Evolutionary conservation across 53 echinoderm and acorn worm species (phyloP).

Genomic region (Actinopyga echinites): DNA sequence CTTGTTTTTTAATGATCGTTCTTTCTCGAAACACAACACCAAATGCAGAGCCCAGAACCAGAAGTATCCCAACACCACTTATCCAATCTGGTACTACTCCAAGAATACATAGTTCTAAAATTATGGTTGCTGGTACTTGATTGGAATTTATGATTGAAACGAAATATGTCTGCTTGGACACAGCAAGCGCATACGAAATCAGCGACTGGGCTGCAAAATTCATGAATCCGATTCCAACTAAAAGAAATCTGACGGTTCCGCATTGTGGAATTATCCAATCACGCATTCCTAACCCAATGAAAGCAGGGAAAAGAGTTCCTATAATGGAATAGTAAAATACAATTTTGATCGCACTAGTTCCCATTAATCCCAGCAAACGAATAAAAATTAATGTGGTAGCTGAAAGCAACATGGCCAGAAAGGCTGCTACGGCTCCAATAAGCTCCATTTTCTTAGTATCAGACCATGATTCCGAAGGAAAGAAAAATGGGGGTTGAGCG

Average conservation of each 20-base stretch:
- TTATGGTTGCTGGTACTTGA: conserved; percentile 19
- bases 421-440: not conserved
- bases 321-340: conserved; percentile 11
- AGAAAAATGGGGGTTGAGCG: conserved; percentile 17
- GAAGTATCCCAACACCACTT: not conserved
- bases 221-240: conserved; percentile 19
- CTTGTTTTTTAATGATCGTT: not conserved
- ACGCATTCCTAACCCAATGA: not conserved
- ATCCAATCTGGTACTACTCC: not conserved
- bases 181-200: not conserved
- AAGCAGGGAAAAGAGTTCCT: not conserved
- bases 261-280: conserved; percentile 16
- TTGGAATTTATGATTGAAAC: conserved; percentile 20
- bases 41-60: conserved; percentile 8
- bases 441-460: conserved; percentile 17
- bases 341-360: conserved; percentile 9
- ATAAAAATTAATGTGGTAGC: not conserved
- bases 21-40: conserved; percentile 13
- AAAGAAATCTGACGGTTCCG: not conserved
- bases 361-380: conserved; percentile 23
- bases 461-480: not conserved
- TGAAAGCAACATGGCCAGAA: conserved; percentile 3
- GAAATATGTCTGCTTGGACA: conserved; percentile 13
- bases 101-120: conserved; percentile 6
- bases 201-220: conserved; percentile 17